A percentile compares a stretch with the other conserved stretches of the same genome.
phyloP scores from a whole-genome alignment of 2,888 invertebrate species.

The Cantharis lateralis region DNA sequence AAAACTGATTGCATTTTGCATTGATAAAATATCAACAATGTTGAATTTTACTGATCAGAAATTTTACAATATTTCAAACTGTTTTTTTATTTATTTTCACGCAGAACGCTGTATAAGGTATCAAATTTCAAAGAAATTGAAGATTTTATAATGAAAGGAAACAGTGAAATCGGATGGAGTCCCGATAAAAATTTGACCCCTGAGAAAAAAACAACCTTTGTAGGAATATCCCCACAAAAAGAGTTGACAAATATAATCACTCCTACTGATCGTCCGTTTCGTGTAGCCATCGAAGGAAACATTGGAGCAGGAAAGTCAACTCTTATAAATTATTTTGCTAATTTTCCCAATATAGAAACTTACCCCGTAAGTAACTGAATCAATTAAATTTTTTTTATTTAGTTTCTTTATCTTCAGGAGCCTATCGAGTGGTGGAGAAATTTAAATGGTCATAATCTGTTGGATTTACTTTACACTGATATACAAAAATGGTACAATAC shows the following conservation, averaged over 20 bases:
- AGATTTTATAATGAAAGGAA: constrained; percentile 41
- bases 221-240: constrained; percentile 48
- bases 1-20: too few species aligned
- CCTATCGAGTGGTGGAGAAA: constrained; percentile 87
- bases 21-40: too few species aligned
- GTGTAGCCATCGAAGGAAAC: constrained; percentile 57
- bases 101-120: not conserved
- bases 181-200: constrained; percentile 38
- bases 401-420: constrained; percentile 58
- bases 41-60: too few species aligned
- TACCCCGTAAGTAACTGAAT: constrained; percentile 48
- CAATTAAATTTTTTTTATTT: not conserved
- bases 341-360: constrained; percentile 51
- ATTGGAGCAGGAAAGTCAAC: constrained; percentile 58
- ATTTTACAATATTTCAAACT: too few species aligned
- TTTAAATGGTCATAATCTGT: constrained; percentile 76
- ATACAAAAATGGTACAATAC: constrained; percentile 81
- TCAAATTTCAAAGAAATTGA: constrained; percentile 41
- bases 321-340: constrained; percentile 52
- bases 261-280: constrained; percentile 50
- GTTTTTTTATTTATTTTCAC: not conserved
- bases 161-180: constrained; percentile 39
- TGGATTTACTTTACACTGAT: constrained; percentile 87
- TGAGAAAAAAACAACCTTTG: constrained; percentile 40
- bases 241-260: constrained; percentile 47